Conservation (phyloP, 2,797 vertebrate species). For the Nasua narica region DNA sequence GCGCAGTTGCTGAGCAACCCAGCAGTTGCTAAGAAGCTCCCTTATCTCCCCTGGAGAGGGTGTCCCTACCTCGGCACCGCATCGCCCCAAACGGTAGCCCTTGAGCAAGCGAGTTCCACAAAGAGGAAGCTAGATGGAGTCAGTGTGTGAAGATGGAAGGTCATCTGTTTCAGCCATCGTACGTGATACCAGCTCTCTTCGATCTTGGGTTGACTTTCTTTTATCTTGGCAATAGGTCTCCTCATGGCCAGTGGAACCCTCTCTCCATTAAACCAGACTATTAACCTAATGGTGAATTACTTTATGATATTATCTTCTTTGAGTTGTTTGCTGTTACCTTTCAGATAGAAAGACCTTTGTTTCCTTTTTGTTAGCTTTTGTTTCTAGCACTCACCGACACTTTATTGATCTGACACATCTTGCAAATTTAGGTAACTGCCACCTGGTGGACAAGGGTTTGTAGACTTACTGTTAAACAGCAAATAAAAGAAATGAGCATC, state of each 20-base stretch:
- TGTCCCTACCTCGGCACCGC: accelerated
- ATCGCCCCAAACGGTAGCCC: no score
- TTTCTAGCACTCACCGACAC: neutral
- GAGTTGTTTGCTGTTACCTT: neutral
- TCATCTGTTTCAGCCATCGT: neutral
- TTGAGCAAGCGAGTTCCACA: neutral
- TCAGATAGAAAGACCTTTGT: neutral
- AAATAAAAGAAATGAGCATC: slow-evolving; percentile 18
- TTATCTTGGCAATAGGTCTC: neutral
- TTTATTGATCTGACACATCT: neutral
- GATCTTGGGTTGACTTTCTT: neutral
- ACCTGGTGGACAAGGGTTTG: neutral
- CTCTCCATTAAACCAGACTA: neutral
- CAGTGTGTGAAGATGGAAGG: neutral
- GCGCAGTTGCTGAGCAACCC: no score
- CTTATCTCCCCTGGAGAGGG: neutral
- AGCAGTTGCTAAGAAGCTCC: neutral
- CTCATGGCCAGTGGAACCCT: neutral
- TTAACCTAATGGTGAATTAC: neutral
- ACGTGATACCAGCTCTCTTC: neutral
- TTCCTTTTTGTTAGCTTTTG: neutral
- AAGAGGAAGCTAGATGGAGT: neutral
- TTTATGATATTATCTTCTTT: neutral
- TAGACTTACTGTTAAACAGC: neutral
- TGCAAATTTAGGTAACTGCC: neutral